These are phyloP conservation scores for Chrysopa pallens DNA, from an alignment of 1,140 invertebrate genomes.

Conservation along the genomic window DNA sequence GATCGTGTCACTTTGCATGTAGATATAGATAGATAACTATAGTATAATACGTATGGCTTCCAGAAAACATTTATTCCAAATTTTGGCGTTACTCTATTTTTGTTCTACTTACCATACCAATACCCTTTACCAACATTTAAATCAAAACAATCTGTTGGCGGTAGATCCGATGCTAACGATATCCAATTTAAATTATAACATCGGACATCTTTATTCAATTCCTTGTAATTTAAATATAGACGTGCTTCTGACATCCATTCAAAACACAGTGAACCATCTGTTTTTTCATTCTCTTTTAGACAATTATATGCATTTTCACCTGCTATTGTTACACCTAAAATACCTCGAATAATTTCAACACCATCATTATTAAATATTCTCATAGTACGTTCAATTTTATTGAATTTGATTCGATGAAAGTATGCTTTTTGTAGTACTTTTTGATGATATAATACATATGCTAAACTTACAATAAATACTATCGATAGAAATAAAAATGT, in stretches of 20 bases:
- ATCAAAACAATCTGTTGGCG: constrained; percentile 69
- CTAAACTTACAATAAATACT: constrained; percentile 61
- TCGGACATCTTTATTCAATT: constrained; percentile 32
- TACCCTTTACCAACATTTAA: constrained; percentile 42
- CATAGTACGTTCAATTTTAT: constrained; percentile 55
- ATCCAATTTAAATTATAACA: constrained; percentile 76
- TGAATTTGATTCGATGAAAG: constrained; percentile 69
- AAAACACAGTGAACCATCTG: constrained; percentile 45
- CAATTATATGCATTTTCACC: constrained; percentile 50
- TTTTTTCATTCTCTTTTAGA: constrained; percentile 35
- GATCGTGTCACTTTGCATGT: no score
- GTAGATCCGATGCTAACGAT: constrained; percentile 36
- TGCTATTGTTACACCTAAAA: constrained; percentile 37
- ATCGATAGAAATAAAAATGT: constrained; percentile 61
- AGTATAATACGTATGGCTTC: no score
- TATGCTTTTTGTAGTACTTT: constrained; percentile 63
- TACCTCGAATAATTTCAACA: constrained; percentile 48
- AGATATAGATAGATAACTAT: no score
- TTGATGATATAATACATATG: constrained; percentile 65
- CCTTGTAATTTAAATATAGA: constrained; percentile 45
- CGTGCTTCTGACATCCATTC: constrained; percentile 62
- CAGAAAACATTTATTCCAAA: no score
- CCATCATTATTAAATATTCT: constrained; percentile 47
- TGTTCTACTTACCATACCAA: no score
- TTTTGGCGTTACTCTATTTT: no score